Evolutionary conservation across 2,888 invertebrate species (phyloP).

Genomic region (Carabus problematicus): DNA sequence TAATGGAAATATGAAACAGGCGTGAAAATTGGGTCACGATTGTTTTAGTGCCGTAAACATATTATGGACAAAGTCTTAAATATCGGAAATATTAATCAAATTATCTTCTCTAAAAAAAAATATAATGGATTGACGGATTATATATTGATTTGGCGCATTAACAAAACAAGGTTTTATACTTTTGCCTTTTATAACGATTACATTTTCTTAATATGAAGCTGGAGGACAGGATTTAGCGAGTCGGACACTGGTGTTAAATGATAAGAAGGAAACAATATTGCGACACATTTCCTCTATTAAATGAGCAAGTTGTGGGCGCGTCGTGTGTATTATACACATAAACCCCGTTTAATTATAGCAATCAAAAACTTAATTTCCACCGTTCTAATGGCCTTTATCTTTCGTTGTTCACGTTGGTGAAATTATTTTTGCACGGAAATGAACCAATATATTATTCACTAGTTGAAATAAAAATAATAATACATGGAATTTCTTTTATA

Average conservation of each 20-base stretch:
- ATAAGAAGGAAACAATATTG: neutral
- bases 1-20: neutral
- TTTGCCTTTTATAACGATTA: too few relatives aligned
- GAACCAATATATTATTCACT: too few relatives aligned
- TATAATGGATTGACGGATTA: too few relatives aligned
- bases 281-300: neutral
- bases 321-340: constrained; percentile 27
- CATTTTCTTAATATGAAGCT: too few relatives aligned
- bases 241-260: neutral
- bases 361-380: constrained; percentile 40
- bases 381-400: constrained; percentile 37
- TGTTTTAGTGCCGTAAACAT: too few relatives aligned
- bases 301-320: neutral
- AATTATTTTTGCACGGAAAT: too few relatives aligned
- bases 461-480: too few relatives aligned
- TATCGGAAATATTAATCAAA: neutral
- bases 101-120: neutral
- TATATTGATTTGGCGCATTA: too few relatives aligned
- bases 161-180: too few relatives aligned
- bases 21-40: too few relatives aligned
- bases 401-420: neutral
- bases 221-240: too few relatives aligned
- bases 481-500: too few relatives aligned
- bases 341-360: constrained; percentile 39
- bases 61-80: neutral